Conservation (phyloP, 2,888 invertebrate species). For the Eupsilia transversa region DNA sequence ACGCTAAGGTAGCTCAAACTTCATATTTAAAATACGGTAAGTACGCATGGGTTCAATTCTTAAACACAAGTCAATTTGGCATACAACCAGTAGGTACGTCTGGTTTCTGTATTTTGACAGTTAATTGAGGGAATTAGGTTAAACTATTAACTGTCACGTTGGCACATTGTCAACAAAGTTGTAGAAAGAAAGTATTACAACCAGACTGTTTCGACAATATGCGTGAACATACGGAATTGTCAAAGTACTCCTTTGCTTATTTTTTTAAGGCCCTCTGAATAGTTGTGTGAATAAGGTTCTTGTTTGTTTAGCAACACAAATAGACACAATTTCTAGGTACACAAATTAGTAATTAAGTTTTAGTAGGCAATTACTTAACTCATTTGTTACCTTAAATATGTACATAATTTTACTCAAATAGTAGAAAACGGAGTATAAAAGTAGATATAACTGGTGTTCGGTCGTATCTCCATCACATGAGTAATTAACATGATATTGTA, state of each 20-base stretch:
- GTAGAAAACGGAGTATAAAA: background rate
- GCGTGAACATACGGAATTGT: slow-evolving; percentile 10
- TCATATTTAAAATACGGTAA: background rate
- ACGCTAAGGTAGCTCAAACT: background rate
- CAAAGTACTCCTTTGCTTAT: background rate
- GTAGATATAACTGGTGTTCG: background rate
- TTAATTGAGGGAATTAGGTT: slow-evolving; percentile 46
- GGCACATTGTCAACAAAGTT: slow-evolving; percentile 51
- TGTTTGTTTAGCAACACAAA: slow-evolving; percentile 20
- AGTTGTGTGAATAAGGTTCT: slow-evolving; percentile 1
- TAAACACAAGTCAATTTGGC: slow-evolving; percentile 7
- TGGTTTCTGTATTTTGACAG: slow-evolving; percentile 18
- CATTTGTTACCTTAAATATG: background rate
- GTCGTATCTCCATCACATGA: background rate
- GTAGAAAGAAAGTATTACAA: slow-evolving; percentile 35
- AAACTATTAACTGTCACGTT: slow-evolving; percentile 42
- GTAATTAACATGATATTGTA: background rate
- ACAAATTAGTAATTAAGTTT: too few relatives aligned
- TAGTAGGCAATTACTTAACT: background rate
- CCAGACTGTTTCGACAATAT: slow-evolving; percentile 6
- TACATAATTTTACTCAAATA: background rate
- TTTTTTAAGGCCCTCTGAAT: background rate
- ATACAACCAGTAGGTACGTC: slow-evolving; percentile 18
- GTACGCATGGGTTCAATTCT: slow-evolving; percentile 8
- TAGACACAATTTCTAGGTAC: slow-evolving; percentile 6